Base-by-base conservation (phyloP, 2,113 vertebrate genomes). In the Synchiropus splendidus region DNA sequence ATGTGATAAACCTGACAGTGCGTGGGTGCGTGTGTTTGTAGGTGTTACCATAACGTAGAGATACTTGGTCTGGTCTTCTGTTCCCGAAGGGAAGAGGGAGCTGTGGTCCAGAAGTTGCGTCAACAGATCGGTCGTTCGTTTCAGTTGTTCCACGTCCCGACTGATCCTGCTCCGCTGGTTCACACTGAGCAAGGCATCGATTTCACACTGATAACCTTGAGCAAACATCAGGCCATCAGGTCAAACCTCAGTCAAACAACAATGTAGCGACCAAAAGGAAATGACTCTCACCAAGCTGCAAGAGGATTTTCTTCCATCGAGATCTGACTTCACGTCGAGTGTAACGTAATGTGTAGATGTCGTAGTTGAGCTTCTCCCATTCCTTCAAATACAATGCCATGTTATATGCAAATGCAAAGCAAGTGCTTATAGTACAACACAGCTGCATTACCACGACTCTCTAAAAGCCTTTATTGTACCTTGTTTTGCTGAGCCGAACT, bases 301-400 rank as follows among this genome's bases (percentile, higher is more conserved):
- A 31, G 27, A 43, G 30, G 30, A 43, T 43, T 43, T 43, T 43
- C 15, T 12, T 17, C 42, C 42, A 43, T 33, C 42, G 30, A 12
- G 42, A 14, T 43, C 42, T 43, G 6, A 43, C 42, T 43, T 43
- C 42, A 12, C 42, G 42, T 17, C 11, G 14, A 31, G 42, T 16
- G 5, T 33, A 43, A 12, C 30, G 30, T 8, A 43, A 10, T 6
- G 42, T 43, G 14, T 43, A 31, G 30, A 43, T 43, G 42, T 43
- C 42, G 17, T 32, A 43, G 17, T 43, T 43, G 10, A 43, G 30
- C 15, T 43, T 30, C 12, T 43, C 42, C 42, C 42, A 43, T 43
- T 43, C 42, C 42, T 43, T 32, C 5, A 31, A 16, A 3, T 6
- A 32, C 8, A 0, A 16, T 12, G 12, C 11, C 3, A 31, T 15